Conservation (phyloP, 2,888 invertebrate species). For the Rotaria macrura region DNA sequence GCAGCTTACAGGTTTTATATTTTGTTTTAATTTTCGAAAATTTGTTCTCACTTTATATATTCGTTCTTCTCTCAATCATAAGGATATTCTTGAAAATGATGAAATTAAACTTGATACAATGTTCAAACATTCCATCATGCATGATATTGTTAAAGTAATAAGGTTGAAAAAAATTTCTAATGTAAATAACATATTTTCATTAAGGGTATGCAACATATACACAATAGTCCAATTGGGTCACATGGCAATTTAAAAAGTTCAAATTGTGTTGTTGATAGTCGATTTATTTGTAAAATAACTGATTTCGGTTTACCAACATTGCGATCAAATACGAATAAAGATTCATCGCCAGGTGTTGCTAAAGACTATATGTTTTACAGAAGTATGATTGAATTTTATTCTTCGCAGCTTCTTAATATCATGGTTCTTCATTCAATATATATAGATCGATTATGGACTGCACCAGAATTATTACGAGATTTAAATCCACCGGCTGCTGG, state of each 20-base stretch:
- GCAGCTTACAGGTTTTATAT: conserved; percentile 56
- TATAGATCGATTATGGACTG: conserved; percentile 63
- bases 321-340: background rate
- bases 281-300: conserved; percentile 88
- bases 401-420: background rate
- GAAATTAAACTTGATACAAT: conserved; percentile 81
- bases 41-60: background rate
- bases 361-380: conserved; percentile 19
- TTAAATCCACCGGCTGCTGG: conserved; percentile 41
- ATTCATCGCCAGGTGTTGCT: background rate
- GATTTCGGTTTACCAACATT: conserved; percentile 84
- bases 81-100: conserved; percentile 76
- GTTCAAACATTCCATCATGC: conserved; percentile 82
- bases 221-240: conserved; percentile 73
- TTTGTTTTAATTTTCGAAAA: background rate
- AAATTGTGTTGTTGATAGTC: conserved; percentile 91
- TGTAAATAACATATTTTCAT: background rate
- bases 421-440: conserved; percentile 22
- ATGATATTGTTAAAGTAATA: conserved; percentile 59
- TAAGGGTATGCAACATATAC: conserved; percentile 91
- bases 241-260: conserved; percentile 91
- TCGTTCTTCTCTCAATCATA: background rate
- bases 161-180: background rate
- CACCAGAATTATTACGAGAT: conserved; percentile 67
- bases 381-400: conserved; percentile 6